phyloP scores from a whole-genome alignment of 2,888 invertebrate species.

The Erebia aethiops region DNA sequence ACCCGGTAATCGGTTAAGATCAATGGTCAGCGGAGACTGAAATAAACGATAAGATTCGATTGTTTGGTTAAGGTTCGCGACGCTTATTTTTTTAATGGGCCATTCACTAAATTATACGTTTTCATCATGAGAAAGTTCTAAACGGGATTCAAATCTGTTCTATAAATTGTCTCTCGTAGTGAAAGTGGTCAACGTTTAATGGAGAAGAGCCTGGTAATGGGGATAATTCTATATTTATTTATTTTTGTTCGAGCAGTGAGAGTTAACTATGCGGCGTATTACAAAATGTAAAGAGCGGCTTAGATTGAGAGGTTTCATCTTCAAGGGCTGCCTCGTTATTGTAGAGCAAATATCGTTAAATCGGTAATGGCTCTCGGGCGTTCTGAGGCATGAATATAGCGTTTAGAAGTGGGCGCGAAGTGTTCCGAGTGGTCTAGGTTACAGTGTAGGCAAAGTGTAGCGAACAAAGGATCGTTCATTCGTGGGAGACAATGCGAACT shows the following conservation, averaged over 20 bases:
- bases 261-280: slow-evolving; percentile 24
- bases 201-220: slow-evolving; percentile 29
- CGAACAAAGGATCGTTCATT: slow-evolving; percentile 77
- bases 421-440: slow-evolving; percentile 65
- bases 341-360: slow-evolving; percentile 65
- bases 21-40: slow-evolving; percentile 58
- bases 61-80: slow-evolving; percentile 64
- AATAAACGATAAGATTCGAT: slow-evolving; percentile 58
- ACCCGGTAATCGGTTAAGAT: slow-evolving; percentile 58
- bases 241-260: slow-evolving; percentile 27
- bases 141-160: slow-evolving; percentile 61
- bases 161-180: slow-evolving; percentile 61
- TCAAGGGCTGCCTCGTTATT: slow-evolving; percentile 59
- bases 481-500: slow-evolving; percentile 71
- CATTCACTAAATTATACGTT: slow-evolving; percentile 73
- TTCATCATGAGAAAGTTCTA: slow-evolving; percentile 67
- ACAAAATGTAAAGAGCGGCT: slow-evolving; percentile 44
- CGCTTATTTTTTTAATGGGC: slow-evolving; percentile 58
- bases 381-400: slow-evolving; percentile 61
- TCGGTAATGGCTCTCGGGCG: slow-evolving; percentile 56
- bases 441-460: slow-evolving; percentile 70
- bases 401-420: slow-evolving; percentile 69
- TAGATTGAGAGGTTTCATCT: slow-evolving; percentile 59
- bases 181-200: slow-evolving; percentile 58
- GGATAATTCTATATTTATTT: slow-evolving; percentile 25